These are phyloP conservation scores for Hecatera dysodea DNA, from an alignment of 2,888 invertebrate species.

Conservation along the genomic window DNA sequence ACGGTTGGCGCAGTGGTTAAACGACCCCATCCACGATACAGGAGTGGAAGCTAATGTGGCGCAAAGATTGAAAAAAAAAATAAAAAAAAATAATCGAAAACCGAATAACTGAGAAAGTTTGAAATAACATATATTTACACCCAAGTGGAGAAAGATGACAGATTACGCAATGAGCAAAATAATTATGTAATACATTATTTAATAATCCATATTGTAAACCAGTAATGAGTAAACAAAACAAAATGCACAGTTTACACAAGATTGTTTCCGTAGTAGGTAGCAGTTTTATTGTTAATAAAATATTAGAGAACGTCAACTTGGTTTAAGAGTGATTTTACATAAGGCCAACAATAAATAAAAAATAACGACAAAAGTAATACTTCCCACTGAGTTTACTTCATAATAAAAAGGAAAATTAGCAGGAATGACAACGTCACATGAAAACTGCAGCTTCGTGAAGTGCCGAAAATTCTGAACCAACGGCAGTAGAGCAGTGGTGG, in stretches of 20 bases:
- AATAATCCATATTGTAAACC: background rate
- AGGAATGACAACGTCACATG: no score
- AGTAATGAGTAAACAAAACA: background rate
- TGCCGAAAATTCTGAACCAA: no score
- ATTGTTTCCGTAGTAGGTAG: conserved; percentile 1
- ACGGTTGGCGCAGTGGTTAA: background rate
- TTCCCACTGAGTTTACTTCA: no score
- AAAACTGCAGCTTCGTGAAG: no score
- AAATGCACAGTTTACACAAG: background rate
- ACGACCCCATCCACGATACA: no score
- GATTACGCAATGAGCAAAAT: background rate
- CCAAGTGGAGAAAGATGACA: background rate
- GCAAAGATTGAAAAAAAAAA: no score
- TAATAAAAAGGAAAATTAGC: no score
- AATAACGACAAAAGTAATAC: no score
- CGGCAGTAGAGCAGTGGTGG: no score
- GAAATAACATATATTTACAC: background rate
- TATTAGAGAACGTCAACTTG: background rate
- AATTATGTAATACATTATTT: background rate
- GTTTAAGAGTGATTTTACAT: background rate
- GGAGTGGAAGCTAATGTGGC: no score
- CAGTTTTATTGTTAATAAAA: conserved; percentile 4
- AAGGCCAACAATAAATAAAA: background rate
- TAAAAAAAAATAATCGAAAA: no score
- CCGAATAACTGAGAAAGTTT: background rate